Evolutionary conservation across 2,888 invertebrate species (phyloP), one percentile per base, ranked within the genome.

Genomic region (Spilosoma lubricipeda): DNA sequence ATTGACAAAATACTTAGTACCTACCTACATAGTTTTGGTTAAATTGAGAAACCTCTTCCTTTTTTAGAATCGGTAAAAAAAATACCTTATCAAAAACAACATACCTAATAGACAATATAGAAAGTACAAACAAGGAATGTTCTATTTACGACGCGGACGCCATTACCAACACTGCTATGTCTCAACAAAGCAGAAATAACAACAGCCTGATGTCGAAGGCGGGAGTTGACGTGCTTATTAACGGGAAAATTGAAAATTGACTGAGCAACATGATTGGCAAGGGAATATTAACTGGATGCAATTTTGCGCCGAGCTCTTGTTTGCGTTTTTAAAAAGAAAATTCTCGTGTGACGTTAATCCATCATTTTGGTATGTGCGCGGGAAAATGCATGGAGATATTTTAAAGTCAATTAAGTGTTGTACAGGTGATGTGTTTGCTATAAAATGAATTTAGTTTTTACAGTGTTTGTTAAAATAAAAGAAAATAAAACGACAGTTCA

Each of bases 181-280:
- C 79, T 81, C 78, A 79, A 77, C 76, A 67, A 73, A 78, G 82
- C 84, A 83, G 59, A 86, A 91, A 91, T 90, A 91, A 92, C 89
- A 89, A 89, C 84, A 75, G 78, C 81, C 80, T 86, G 88, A 91
- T 91, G 93, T 93, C 86, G 86, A 83, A 89, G 88, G 90, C 90
- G 90, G 85, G 85, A 84, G 89, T 84, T 94, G 95, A 94, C 95
- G 93, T 90, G 91, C 93, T 94, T 95, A 95, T 95, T 95, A 95
- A 91, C 88, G 92, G 89, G 93, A 90, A 95, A 94, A 95, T 94
- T 94, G 95, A 94, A 95, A 95, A 95, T 94, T 94, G 93, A 94
- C 93, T 93, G 90, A 90, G 89, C 87, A 89, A 89, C 91, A 91
- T 95, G 95, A 95, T 95, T 95, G 95, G 95, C 95, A 95, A 92